phyloP scores from a whole-genome alignment of 2,113 vertebrate species.

The Microtus ochrogaster region DNA sequence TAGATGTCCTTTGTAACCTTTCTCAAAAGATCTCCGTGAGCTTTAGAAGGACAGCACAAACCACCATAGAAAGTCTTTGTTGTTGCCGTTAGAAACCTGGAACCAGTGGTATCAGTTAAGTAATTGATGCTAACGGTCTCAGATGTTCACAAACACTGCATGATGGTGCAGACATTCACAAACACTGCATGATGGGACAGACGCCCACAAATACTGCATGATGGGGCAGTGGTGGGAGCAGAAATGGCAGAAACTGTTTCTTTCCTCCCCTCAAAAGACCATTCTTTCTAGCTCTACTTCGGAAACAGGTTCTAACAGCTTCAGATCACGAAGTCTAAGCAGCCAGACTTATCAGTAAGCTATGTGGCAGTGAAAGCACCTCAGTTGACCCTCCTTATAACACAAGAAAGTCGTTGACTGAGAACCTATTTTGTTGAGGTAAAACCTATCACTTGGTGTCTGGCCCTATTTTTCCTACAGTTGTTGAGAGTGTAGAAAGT shows the following conservation, averaged over 20 bases:
- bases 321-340: background rate
- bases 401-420: background rate
- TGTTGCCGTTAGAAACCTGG: background rate
- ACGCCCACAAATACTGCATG: too few relatives aligned
- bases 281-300: background rate
- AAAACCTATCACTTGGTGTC: background rate
- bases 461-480: background rate
- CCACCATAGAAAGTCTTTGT: background rate
- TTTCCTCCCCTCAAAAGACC: background rate
- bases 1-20: conserved; percentile 14
- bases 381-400: background rate
- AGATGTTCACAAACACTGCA: background rate
- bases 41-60: conserved; percentile 9
- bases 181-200: background rate
- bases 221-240: background rate
- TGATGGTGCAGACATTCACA: background rate
- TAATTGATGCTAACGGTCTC: background rate
- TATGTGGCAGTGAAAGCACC: background rate
- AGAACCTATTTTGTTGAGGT: background rate
- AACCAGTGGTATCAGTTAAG: background rate
- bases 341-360: background rate
- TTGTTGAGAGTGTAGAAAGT: background rate
- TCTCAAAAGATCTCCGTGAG: conserved; percentile 45
- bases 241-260: background rate
- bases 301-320: background rate